phyloP scores from a whole-genome alignment of 2,797 vertebrate genomes.

The Catharus ustulatus region DNA sequence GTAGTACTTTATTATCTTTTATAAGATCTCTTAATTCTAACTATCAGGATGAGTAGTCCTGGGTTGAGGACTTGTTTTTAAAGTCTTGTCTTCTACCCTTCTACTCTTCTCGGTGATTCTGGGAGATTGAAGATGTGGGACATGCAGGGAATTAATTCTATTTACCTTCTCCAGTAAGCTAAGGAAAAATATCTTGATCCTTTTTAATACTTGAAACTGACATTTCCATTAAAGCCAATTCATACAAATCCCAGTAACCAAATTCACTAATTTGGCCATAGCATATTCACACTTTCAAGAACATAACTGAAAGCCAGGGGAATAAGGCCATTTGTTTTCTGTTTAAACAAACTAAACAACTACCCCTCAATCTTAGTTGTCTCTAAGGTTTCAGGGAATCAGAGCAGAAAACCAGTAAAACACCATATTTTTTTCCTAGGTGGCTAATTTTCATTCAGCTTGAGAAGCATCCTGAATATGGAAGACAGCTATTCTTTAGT shows the following conservation, averaged over 20 bases:
- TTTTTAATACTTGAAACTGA: neutral
- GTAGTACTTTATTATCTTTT: neutral
- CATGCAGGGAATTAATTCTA: neutral
- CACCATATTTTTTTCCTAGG: constrained; percentile 18
- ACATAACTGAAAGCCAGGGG: neutral
- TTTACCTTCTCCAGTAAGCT: neutral
- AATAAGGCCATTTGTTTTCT: neutral
- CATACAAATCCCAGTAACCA: neutral
- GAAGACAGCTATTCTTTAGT: neutral
- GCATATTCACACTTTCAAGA: neutral
- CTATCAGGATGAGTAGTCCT: neutral
- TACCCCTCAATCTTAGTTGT: neutral
- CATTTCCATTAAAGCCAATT: neutral
- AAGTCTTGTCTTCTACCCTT: neutral
- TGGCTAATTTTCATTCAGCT: constrained; percentile 49
- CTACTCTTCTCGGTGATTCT: neutral
- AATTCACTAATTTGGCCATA: neutral
- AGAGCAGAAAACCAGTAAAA: constrained; percentile 41
- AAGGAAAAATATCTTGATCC: neutral
- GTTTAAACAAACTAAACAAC: neutral
- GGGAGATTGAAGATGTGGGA: neutral
- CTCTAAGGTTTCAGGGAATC: constrained; percentile 18
- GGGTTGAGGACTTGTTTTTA: neutral
- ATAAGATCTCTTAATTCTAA: neutral
- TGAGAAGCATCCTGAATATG: neutral